Conservation (phyloP, 35 echinoderm and acorn worm genomes). For the Amphiura filiformis region DNA sequence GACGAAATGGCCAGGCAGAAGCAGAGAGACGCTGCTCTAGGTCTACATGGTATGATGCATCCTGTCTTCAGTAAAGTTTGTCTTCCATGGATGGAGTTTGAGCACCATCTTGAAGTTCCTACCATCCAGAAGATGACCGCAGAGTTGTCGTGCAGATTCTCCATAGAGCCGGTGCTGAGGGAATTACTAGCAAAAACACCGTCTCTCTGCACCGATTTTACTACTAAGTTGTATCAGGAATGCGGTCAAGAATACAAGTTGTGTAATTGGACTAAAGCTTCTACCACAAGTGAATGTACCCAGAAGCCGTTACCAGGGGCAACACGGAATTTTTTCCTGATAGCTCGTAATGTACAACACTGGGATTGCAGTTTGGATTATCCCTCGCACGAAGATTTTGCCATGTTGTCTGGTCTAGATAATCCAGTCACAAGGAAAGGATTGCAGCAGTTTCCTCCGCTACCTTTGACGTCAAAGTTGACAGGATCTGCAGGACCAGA, state of each 20-base stretch:
- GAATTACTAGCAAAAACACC: conserved; percentile 60
- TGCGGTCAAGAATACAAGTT: conserved; percentile 39
- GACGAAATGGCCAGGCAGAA: conserved; percentile 52
- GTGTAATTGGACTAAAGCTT: not conserved
- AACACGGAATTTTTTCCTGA: conserved; percentile 66
- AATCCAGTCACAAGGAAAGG: conserved; percentile 42
- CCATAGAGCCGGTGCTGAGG: conserved; percentile 49
- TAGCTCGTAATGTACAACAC: conserved; percentile 93
- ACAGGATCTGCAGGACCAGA: not conserved
- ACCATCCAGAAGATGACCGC: conserved; percentile 66
- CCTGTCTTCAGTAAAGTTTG: conserved; percentile 45
- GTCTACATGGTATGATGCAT: conserved; percentile 66
- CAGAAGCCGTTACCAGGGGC: conserved; percentile 41
- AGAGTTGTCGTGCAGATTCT: conserved; percentile 55
- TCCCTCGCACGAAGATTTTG: conserved; percentile 46
- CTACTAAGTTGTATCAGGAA: conserved; percentile 65
- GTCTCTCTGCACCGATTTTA: conserved; percentile 59
- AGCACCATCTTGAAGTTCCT: conserved; percentile 50
- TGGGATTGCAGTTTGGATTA: conserved; percentile 86
- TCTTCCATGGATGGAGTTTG: conserved; percentile 74
- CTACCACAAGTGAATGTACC: not conserved
- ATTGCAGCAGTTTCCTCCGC: not conserved
- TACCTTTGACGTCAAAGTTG: not conserved
- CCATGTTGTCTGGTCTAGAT: conserved; percentile 47
- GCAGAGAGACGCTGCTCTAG: conserved; percentile 71